Evolutionary conservation across 2,888 invertebrate genomes (phyloP).

Genomic region (Globia sparganii): DNA sequence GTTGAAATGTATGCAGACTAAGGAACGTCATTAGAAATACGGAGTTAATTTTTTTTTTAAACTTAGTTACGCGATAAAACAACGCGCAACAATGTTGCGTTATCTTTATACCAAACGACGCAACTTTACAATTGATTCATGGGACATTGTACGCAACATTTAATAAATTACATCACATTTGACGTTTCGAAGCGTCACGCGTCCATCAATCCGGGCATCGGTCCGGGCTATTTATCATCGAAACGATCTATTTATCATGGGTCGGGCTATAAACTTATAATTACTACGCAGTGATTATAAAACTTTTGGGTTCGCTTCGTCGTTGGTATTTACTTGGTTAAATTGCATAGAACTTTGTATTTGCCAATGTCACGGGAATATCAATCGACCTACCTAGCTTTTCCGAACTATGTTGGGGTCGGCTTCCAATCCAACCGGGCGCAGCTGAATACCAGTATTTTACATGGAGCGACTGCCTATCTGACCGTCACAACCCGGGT

Average conservation of each 20-base stretch:
- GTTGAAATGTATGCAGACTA: neutral
- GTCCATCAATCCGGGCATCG: conserved; percentile 42
- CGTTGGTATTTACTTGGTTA: conserved; percentile 25
- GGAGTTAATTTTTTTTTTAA: neutral
- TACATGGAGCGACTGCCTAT: too few species aligned
- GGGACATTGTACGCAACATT: conserved; percentile 44
- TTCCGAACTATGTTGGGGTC: neutral
- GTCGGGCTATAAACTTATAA: conserved; percentile 57
- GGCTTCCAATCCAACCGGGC: too few species aligned
- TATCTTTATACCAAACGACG: neutral
- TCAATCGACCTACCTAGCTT: neutral
- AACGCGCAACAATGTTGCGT: neutral
- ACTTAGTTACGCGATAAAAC: neutral
- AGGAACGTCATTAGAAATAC: neutral
- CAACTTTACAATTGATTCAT: conserved; percentile 46
- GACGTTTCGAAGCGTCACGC: conserved; percentile 39
- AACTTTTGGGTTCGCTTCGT: conserved; percentile 55
- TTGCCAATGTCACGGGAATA: neutral
- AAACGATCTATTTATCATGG: conserved; percentile 57
- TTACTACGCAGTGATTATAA: conserved; percentile 59
- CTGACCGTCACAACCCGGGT: too few species aligned
- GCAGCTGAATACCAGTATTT: too few species aligned
- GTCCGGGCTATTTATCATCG: conserved; percentile 57
- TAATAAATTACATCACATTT: conserved; percentile 52
- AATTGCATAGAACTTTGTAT: conserved; percentile 11